Base-by-base conservation (phyloP, 2,888 invertebrate genomes). In the Ormyrus labotus region DNA sequence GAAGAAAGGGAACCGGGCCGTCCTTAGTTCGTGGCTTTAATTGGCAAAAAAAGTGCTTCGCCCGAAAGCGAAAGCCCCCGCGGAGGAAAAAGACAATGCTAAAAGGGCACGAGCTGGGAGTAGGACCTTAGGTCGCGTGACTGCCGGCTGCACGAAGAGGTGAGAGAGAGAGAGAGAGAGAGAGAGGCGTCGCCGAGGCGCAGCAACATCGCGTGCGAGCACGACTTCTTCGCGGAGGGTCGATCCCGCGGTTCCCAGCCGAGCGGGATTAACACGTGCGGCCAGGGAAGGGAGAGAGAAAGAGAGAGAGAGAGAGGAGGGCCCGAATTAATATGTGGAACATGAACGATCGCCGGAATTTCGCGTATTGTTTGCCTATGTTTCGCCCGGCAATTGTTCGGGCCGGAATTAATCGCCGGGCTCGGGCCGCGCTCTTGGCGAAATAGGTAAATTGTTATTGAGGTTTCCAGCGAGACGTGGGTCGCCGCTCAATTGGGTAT, bases 141-240 rank as follows among this genome's bases (percentile, higher is more conserved):
- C 51, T 11, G 48, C 50, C 3, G 70, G 47, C 7, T 60, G 60
- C n/a, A 11, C 50, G n/a, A 58, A 57, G 47, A 53, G 48, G 7
- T 2, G 57, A 51, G 47, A 34, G 53, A 64, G 48, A 53, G 61
- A 51, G 61, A 75, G 34, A 51, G 64, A 75, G 48, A 47, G 72
- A 58, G 63, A 63, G 63, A 45, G 53, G 72, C 71, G 61, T 72
- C 61, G 50, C 60, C 61, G n/a, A 9, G 64, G 5, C 71, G 51
- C 53, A 7, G 45, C 1, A 34, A 67, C 19, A 55, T 68, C 68
- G 68, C 68, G 68, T 68, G 68, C n/a, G 11, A 13, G 72, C 78
- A 78, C 78, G 78, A 78, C 67, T 78, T 72, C 77, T 55, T 58
- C 72, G 72, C 51, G 72, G 71, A 72, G 78, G 78, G 78, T 78